A percentile compares a stretch with the other conserved stretches of the same genome.
Conservation (phyloP, 2,797 vertebrate species). For the Ispidina lecontei region DNA sequence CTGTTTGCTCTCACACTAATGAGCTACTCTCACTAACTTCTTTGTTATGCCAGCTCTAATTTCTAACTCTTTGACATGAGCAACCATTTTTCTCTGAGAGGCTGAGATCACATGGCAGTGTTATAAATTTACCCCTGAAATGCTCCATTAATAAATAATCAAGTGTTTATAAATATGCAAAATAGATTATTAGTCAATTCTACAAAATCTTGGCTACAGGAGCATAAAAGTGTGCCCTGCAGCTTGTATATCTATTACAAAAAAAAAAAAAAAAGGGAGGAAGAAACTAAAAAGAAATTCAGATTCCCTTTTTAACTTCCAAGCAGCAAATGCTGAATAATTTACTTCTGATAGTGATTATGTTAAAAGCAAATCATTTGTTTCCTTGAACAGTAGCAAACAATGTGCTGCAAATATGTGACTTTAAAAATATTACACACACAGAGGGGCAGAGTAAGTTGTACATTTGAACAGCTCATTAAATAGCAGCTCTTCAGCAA, state of each 20-base stretch:
- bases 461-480: slow-evolving; percentile 17
- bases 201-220: slow-evolving; percentile 57
- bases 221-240: slow-evolving; percentile 66
- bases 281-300: slow-evolving; percentile 61
- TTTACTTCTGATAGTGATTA: slow-evolving; percentile 57
- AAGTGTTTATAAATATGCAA: slow-evolving; percentile 81
- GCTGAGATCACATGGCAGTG: slow-evolving; percentile 40
- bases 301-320: slow-evolving; percentile 62
- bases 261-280: not conserved
- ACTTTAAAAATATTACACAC: slow-evolving; percentile 24
- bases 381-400: slow-evolving; percentile 56
- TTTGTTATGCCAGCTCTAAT: slow-evolving; percentile 12
- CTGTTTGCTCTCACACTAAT: slow-evolving; percentile 37
- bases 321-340: slow-evolving; percentile 65
- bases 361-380: slow-evolving; percentile 70
- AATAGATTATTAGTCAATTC: slow-evolving; percentile 77
- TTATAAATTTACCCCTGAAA: slow-evolving; percentile 73
- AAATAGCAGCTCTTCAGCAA: slow-evolving; percentile 39
- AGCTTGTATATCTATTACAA: slow-evolving; percentile 57
- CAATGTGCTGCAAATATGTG: slow-evolving; percentile 34
- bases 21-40: slow-evolving; percentile 33
- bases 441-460: slow-evolving; percentile 25
- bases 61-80: slow-evolving; percentile 34
- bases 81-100: slow-evolving; percentile 58
- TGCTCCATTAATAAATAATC: slow-evolving; percentile 77